Evolutionary conservation across 2,888 invertebrate species (phyloP), one percentile per base, ranked within the genome.

Genomic region (Epiblema foenella): DNA sequence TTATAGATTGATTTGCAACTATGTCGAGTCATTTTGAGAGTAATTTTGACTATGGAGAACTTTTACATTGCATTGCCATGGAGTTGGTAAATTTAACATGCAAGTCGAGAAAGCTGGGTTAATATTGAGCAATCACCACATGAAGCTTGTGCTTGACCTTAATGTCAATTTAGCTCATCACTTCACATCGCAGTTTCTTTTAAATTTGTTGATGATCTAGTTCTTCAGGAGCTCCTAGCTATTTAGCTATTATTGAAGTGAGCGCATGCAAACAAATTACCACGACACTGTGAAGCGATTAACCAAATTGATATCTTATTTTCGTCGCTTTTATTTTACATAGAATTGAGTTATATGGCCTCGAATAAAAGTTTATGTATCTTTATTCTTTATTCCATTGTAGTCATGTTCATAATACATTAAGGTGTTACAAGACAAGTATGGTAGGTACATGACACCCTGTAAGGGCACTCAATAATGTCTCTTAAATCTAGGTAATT

Each of bases 311-410:
- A 42, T 42, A 3, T 46, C 46, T n/a, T 46, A 17, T 67, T 68
- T 68, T 68, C 52, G 54, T 60, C 59, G 60, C 52, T 68, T 68
- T 60, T 68, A 60, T 60, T 52, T 52, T 59, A 68, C 60, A 60
- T 60, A 37, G 24, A 42, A 54, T 68, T 59, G 59, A 68, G 67
- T 68, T 68, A 67, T 67, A 54, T 52, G 24, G 4, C 24, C 24
- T 1, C 24, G 2, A 24, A 3, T 24, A 24, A 24, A 24, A 24
- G n/a, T n/a, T n/a, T n/a, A n/a, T n/a, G n/a, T n/a, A n/a, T n/a
- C n/a, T n/a, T n/a, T n/a, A n/a, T n/a, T n/a, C n/a, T n/a, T n/a
- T n/a, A n/a, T n/a, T n/a, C n/a, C n/a, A n/a, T n/a, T n/a, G n/a
- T n/a, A n/a, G n/a, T n/a, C n/a, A n/a, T n/a, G n/a, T n/a, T n/a